These are phyloP conservation scores for Lates calcarifer DNA, from an alignment of 2,113 vertebrate genomes.

Conservation along the genomic window DNA sequence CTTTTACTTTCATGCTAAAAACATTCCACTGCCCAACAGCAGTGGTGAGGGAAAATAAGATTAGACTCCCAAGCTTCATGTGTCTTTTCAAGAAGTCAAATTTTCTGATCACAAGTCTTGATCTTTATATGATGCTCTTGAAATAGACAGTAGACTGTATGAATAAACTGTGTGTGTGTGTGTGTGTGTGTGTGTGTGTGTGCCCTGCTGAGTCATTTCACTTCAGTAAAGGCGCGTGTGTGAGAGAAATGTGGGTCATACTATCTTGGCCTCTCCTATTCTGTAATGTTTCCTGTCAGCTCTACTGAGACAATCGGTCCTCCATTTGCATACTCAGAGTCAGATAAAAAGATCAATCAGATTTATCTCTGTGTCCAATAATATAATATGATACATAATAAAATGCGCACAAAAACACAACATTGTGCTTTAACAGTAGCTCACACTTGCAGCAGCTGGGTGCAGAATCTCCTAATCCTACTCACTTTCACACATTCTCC, in stretches of 20 bases:
- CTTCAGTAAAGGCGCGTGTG: background rate
- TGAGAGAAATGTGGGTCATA: background rate
- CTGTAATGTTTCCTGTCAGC: background rate
- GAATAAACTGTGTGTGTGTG: background rate
- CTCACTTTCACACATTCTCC: too few relatives aligned
- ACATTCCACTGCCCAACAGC: background rate
- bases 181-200: too few relatives aligned
- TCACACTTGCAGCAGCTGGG: too few relatives aligned
- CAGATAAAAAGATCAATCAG: too few relatives aligned
- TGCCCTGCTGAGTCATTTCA: slow-evolving; percentile 12
- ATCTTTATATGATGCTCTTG: background rate
- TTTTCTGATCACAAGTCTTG: slow-evolving; percentile 11
- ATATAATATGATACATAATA: too few relatives aligned
- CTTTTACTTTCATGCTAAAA: background rate
- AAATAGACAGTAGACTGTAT: background rate
- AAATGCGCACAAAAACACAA: too few relatives aligned
- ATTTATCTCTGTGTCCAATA: too few relatives aligned
- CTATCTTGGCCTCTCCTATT: background rate
- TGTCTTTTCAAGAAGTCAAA: background rate
- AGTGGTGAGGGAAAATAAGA: background rate
- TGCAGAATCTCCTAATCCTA: too few relatives aligned
- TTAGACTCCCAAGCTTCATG: background rate
- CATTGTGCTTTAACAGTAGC: too few relatives aligned
- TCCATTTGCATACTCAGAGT: too few relatives aligned
- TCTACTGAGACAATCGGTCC: background rate